Conservation (phyloP, 2,888 invertebrate genomes). For the Dryobota labecula region DNA sequence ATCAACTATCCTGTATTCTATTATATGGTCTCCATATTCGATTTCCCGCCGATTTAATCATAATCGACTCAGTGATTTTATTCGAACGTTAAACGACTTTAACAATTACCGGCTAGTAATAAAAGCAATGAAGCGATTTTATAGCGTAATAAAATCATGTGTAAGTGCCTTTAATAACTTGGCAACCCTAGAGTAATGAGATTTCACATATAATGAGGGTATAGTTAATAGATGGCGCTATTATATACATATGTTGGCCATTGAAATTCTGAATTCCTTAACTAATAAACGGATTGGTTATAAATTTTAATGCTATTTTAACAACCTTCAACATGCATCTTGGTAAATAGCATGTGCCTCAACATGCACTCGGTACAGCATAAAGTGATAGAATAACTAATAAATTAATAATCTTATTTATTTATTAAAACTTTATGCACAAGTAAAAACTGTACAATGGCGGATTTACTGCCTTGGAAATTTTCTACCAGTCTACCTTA, state of each 20-base stretch:
- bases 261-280: conserved; percentile 20
- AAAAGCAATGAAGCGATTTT: conserved; percentile 65
- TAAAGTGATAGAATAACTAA: not conserved
- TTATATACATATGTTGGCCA: conserved; percentile 35
- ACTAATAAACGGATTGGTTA: conserved; percentile 11
- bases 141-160: conserved; percentile 63
- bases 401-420: no score
- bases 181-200: conserved; percentile 56
- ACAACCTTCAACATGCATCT: conserved; percentile 1
- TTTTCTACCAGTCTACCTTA: no score
- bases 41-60: conserved; percentile 56
- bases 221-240: conserved; percentile 35
- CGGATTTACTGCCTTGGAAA: no score
- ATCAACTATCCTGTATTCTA: conserved; percentile 15
- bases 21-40: conserved; percentile 46
- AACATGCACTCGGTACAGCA: no score
- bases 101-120: conserved; percentile 67
- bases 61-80: conserved; percentile 61
- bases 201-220: conserved; percentile 39
- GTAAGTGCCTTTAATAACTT: conserved; percentile 65
- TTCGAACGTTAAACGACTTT: conserved; percentile 62
- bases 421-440: no score
- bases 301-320: conserved; percentile 15
- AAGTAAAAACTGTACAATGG: no score
- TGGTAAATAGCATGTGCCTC: not conserved